A percentile compares a stretch with the other conserved stretches of the same genome.
These are phyloP conservation scores for Colistium nudipinnis DNA, from an alignment of 2,113 vertebrate genomes.

Conservation along the genomic window DNA sequence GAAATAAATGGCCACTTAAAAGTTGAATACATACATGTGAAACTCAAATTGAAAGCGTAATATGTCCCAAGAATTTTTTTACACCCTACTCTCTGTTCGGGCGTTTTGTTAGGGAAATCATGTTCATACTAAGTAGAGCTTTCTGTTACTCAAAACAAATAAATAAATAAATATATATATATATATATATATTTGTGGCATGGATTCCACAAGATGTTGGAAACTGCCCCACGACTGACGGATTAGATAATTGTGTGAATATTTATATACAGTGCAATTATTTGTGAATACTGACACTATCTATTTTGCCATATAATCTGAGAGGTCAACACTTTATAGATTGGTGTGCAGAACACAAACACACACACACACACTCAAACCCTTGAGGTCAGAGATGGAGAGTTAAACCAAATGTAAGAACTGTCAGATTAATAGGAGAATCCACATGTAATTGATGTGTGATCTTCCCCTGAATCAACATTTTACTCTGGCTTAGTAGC, in stretches of 20 bases:
- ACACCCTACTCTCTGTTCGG: neutral
- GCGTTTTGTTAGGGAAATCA: neutral
- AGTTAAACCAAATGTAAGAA: slow-evolving; percentile 35
- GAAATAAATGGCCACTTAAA: slow-evolving; percentile 59
- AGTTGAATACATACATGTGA: slow-evolving; percentile 27
- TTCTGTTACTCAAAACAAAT: neutral
- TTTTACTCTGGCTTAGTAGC: slow-evolving; percentile 53
- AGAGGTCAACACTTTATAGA: neutral
- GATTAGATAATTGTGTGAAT: neutral
- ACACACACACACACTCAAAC: neutral
- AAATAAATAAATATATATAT: too few species aligned
- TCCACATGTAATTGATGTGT: slow-evolving; percentile 57
- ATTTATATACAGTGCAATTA: neutral
- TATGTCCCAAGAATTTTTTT: slow-evolving; percentile 2
- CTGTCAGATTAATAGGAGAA: slow-evolving; percentile 43
- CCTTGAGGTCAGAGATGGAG: slow-evolving; percentile 20
- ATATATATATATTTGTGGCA: too few species aligned
- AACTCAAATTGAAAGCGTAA: slow-evolving; percentile 17
- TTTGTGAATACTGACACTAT: slow-evolving; percentile 6
- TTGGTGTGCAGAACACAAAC: neutral
- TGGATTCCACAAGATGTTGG: neutral
- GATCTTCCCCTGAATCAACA: slow-evolving; percentile 63
- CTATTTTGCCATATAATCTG: neutral
- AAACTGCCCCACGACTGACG: neutral
- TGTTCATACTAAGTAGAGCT: too few species aligned